These are phyloP conservation scores for Oreotrochilus melanogaster DNA, from an alignment of 2,113 vertebrate genomes.

Conservation along the genomic window DNA sequence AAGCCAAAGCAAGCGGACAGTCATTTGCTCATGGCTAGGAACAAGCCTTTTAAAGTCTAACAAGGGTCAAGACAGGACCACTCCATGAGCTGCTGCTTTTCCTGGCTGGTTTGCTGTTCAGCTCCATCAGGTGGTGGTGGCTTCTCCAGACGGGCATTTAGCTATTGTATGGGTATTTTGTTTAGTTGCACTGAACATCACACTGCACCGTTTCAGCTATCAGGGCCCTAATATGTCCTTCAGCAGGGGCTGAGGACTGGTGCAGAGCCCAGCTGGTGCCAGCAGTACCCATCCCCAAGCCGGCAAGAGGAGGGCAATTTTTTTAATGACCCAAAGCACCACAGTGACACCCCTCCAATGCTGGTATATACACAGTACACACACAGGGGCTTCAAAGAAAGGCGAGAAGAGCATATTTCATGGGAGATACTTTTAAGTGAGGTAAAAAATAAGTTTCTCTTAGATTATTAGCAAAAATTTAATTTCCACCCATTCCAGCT, in stretches of 20 bases:
- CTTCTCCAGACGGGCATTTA: background rate
- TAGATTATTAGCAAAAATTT: background rate
- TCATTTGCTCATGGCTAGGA: background rate
- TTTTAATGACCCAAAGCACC: background rate
- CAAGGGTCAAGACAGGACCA: background rate
- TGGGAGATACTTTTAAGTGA: background rate
- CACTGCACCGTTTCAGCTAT: background rate
- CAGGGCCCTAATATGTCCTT: fast-evolving
- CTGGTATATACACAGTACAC: background rate
- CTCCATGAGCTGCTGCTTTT: background rate
- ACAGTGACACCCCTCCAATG: background rate
- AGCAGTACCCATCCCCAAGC: fast-evolving
- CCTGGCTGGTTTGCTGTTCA: background rate
- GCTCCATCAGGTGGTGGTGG: background rate
- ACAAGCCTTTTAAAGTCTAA: background rate
- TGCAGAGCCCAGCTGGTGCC: fast-evolving
- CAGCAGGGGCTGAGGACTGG: background rate
- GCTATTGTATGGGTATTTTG: background rate
- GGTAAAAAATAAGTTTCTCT: background rate
- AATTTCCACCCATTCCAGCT: background rate
- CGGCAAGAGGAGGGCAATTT: background rate
- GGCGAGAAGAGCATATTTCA: background rate
- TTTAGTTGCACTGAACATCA: background rate
- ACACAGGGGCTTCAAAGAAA: background rate
- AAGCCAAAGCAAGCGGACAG: background rate